These are phyloP conservation scores for Sialia sialis DNA, from an alignment of 2,113 vertebrate species.

Conservation along the genomic window DNA sequence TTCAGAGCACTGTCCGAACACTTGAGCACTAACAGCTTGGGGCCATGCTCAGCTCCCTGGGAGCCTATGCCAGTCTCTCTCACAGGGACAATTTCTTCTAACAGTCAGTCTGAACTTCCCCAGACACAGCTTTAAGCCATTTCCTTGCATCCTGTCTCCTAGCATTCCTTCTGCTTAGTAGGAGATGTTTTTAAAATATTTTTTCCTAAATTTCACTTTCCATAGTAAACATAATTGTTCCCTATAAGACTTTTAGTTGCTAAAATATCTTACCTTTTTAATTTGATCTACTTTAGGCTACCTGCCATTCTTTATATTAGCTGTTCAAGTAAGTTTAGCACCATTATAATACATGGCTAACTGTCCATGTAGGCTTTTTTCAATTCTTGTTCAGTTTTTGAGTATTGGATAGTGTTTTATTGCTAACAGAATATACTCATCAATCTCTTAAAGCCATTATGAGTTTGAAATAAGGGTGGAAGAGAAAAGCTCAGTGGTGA, in stretches of 20 bases:
- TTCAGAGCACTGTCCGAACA: background rate
- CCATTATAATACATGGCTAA: background rate
- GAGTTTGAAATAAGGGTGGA: background rate
- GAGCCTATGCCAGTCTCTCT: background rate
- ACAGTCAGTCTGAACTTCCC: background rate
- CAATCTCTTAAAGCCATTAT: background rate
- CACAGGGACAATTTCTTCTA: fast-evolving
- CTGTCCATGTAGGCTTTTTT: background rate
- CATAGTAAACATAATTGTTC: background rate
- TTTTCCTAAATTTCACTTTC: background rate
- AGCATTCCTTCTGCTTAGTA: background rate
- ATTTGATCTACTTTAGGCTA: background rate
- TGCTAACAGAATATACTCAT: background rate
- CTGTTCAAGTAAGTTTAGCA: background rate
- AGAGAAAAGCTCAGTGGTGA: background rate
- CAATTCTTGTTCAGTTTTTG: background rate
- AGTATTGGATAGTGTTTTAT: background rate
- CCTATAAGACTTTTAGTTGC: background rate
- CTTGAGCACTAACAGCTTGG: background rate
- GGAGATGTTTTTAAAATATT: background rate
- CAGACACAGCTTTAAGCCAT: background rate
- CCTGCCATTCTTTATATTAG: background rate
- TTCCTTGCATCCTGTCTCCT: background rate
- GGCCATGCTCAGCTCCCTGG: background rate
- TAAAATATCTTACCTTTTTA: background rate